phyloP scores from a whole-genome alignment of 92 coral and sea anemone genomes.

The Paragorgia papillata region DNA sequence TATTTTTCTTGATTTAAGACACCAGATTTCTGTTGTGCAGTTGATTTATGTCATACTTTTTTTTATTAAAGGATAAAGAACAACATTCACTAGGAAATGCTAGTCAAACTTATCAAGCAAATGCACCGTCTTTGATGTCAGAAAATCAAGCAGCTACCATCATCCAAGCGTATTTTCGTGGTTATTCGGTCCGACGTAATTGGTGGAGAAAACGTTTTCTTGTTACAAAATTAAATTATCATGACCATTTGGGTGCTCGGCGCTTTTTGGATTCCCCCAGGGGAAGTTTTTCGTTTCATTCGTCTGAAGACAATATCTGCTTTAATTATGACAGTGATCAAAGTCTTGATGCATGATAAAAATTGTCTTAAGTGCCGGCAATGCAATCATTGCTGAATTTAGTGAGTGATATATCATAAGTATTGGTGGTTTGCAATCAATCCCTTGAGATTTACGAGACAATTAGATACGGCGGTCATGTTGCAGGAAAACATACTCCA shows the following conservation, averaged over 20 bases:
- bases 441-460: no score
- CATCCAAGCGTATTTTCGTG: constrained; percentile 38
- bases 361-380: no score
- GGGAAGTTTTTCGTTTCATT: constrained; percentile 22
- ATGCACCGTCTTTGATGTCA: neutral
- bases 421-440: no score
- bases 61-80: constrained; percentile 2
- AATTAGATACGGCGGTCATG: no score
- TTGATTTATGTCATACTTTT: no score
- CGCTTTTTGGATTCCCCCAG: constrained; percentile 12
- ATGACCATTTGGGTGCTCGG: constrained; percentile 32
- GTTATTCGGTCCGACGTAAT: constrained; percentile 29
- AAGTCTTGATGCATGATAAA: no score
- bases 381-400: no score
- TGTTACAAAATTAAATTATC: neutral
- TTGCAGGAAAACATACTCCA: no score
- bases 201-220: constrained; percentile 38
- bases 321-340: constrained; percentile 30
- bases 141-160: constrained; percentile 32
- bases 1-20: no score
- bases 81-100: neutral
- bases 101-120: neutral
- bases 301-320: constrained; percentile 23
- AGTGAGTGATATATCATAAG: no score
- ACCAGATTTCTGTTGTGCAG: no score